Evolutionary conservation across 2,797 vertebrate species (phyloP).

Genomic region (Phyllotis vaccarum): DNA sequence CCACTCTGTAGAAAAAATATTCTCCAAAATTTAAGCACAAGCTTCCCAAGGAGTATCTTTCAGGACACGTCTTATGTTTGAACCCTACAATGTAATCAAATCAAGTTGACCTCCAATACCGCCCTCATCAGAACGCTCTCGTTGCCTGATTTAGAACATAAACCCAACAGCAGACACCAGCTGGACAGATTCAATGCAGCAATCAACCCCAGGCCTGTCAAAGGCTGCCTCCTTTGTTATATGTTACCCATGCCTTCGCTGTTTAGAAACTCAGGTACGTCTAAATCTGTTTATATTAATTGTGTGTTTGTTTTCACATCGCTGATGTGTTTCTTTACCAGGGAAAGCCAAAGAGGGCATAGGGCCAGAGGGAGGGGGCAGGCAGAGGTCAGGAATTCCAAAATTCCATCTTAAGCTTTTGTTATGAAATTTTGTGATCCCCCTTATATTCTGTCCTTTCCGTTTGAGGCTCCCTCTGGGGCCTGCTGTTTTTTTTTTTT

Average conservation of each 20-base stretch:
- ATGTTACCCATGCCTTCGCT: background rate
- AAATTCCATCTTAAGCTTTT: background rate
- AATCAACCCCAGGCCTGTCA: background rate
- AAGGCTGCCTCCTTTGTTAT: background rate
- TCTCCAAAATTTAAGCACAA: slow-evolving; percentile 25
- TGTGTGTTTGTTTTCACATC: slow-evolving; percentile 23
- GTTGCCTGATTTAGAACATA: background rate
- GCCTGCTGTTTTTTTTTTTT: background rate
- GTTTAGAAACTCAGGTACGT: background rate
- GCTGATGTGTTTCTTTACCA: background rate
- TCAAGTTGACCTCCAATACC: background rate
- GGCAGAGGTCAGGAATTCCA: background rate
- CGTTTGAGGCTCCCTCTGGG: background rate
- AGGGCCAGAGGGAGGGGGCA: background rate
- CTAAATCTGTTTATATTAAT: slow-evolving; percentile 6
- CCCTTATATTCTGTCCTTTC: background rate
- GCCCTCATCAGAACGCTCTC: background rate
- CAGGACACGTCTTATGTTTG: background rate
- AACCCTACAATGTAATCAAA: background rate
- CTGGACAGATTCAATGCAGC: background rate
- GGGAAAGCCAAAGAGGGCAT: background rate
- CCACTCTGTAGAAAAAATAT: slow-evolving; percentile 5
- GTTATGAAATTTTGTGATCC: background rate
- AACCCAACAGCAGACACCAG: background rate
- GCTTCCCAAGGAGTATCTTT: background rate